These are phyloP conservation scores for Colletes gigas DNA, from an alignment of 1,140 invertebrate species.

Conservation along the genomic window DNA sequence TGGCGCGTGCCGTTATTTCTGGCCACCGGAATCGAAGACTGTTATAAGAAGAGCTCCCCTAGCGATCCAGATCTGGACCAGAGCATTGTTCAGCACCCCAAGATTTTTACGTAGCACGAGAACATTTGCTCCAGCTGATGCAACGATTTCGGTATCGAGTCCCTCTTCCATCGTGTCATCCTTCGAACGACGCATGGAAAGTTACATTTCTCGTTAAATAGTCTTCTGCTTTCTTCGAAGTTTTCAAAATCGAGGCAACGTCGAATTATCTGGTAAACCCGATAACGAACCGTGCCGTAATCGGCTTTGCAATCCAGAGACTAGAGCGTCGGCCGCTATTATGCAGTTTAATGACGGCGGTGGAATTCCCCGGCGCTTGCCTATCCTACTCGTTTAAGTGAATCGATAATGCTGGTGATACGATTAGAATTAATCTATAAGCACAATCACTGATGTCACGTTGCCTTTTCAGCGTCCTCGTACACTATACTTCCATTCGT, in stretches of 20 bases:
- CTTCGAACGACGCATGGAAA: background rate
- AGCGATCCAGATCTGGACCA: constrained; percentile 64
- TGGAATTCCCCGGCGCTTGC: background rate
- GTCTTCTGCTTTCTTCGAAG: too few relatives aligned
- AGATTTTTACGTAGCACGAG: constrained; percentile 40
- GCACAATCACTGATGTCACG: too few relatives aligned
- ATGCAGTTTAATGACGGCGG: constrained; percentile 1
- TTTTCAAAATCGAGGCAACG: too few relatives aligned
- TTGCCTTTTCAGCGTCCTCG: too few relatives aligned
- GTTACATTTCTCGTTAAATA: background rate
- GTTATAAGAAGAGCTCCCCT: constrained; percentile 59
- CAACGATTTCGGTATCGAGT: constrained; percentile 25
- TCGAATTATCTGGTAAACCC: too few relatives aligned
- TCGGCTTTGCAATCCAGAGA: background rate
- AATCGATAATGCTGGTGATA: too few relatives aligned
- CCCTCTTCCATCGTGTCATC: constrained; percentile 11
- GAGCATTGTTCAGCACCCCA: constrained; percentile 65
- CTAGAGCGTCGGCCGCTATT: background rate
- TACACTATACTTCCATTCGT: too few relatives aligned
- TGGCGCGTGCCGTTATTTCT: constrained; percentile 77
- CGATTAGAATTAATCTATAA: too few relatives aligned
- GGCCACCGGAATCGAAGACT: constrained; percentile 68
- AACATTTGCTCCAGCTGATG: constrained; percentile 60
- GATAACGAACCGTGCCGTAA: background rate
- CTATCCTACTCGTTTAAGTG: too few relatives aligned